Evolutionary conservation across 2,113 vertebrate genomes (phyloP).

Genomic region (Galbula dea): DNA sequence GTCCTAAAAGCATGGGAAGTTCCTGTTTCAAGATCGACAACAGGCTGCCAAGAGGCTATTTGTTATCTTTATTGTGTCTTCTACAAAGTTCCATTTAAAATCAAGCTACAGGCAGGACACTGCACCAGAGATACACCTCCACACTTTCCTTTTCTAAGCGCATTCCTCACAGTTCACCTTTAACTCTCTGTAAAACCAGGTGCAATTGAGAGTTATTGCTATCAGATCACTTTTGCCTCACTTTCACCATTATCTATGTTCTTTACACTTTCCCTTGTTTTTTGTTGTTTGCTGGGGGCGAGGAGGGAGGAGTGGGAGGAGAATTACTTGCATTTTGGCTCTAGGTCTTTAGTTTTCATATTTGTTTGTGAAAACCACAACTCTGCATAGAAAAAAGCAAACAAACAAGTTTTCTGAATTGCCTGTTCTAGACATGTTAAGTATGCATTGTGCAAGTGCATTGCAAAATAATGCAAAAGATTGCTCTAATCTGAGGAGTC

Average conservation of each 20-base stretch:
- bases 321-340: not conserved
- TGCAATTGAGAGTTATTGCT: not conserved
- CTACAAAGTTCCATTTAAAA: not conserved
- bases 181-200: not conserved
- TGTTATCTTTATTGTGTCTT: not conserved
- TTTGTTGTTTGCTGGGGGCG: not conserved
- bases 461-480: constrained; percentile 17
- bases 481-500: not conserved
- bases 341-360: not conserved
- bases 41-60: not conserved
- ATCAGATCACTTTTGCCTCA: not conserved
- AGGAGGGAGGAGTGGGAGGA: not conserved
- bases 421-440: not conserved
- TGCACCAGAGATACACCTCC: not conserved
- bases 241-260: not conserved
- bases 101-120: not conserved
- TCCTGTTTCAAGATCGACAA: not conserved
- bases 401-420: not conserved
- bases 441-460: not conserved
- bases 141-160: not conserved
- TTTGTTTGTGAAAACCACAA: not conserved
- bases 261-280: not conserved
- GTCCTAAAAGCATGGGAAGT: not conserved
- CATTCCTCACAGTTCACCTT: not conserved
- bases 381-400: not conserved